Percentiles rank a stretch among this genome's conserved stretches.
These are phyloP conservation scores for Diabrotica balteata DNA, from an alignment of 2,888 invertebrate species.

Conservation along the genomic window DNA sequence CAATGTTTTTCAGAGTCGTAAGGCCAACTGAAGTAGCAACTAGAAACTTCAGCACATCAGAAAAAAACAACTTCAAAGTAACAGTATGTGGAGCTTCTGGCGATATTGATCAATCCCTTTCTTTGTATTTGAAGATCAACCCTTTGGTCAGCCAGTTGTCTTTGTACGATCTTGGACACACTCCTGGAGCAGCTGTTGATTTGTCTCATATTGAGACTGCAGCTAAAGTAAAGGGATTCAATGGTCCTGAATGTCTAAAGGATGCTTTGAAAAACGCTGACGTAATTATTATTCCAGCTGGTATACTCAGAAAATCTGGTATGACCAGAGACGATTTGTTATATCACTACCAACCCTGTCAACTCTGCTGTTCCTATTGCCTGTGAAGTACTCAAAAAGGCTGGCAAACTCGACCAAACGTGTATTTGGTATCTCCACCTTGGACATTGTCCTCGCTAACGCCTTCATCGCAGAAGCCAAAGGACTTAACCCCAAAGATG, in stretches of 20 bases:
- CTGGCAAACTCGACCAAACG: conserved; percentile 87
- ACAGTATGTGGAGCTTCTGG: conserved; percentile 96
- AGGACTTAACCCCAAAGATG: conserved; percentile 82
- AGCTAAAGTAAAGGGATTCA: conserved; percentile 75
- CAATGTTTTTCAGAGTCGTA: conserved; percentile 70
- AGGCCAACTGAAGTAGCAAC: conserved; percentile 59
- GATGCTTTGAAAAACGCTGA: conserved; percentile 76
- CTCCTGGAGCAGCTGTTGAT: conserved; percentile 96
- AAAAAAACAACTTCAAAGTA: conserved; percentile 89
- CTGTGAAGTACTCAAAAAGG: conserved; percentile 90
- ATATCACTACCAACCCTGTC: conserved; percentile 98
- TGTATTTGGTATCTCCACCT: conserved; percentile 94
- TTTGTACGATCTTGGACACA: conserved; percentile 93
- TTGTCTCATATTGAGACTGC: conserved; percentile 95
- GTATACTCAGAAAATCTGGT: conserved; percentile 96
- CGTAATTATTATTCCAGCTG: conserved; percentile 93
- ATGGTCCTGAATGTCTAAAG: conserved; percentile 79
- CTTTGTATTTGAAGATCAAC: conserved; percentile 89
- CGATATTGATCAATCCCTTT: conserved; percentile 97
- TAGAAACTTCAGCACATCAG: conserved; percentile 61
- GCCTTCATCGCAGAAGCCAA: conserved; percentile 94
- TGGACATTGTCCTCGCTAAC: conserved; percentile 94
- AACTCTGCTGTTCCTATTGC: conserved; percentile 99
- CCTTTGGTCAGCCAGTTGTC: conserved; percentile 84
- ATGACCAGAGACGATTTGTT: conserved; percentile 99